Percentiles rank a stretch among this genome's conserved stretches.
Conservation (phyloP, 1,140 invertebrate species). For the Dinothrombium tinctorium region DNA sequence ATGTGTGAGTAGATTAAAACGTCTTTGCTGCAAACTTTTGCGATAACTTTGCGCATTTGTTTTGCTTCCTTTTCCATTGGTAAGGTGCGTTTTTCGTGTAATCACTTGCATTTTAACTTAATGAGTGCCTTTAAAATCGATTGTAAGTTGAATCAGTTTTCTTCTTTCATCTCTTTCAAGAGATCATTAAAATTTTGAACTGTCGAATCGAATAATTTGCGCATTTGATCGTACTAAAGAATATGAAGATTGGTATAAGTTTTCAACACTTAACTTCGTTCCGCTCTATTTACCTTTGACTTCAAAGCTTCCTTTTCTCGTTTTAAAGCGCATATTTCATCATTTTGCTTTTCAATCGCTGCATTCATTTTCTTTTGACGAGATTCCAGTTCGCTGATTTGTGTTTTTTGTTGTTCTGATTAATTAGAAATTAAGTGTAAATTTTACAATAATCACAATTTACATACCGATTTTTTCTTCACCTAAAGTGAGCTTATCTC, state of each 20-base stretch:
- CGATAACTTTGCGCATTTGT: too few relatives aligned
- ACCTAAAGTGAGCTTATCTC: neutral
- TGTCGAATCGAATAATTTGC: neutral
- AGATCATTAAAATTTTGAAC: neutral
- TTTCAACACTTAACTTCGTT: neutral
- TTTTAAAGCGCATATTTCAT: conserved; percentile 11
- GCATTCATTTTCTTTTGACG: conserved; percentile 9
- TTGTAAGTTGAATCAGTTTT: too few relatives aligned
- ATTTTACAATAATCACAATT: too few relatives aligned
- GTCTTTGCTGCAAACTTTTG: too few relatives aligned
- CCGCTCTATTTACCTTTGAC: conserved; percentile 6
- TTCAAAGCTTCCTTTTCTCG: conserved; percentile 7
- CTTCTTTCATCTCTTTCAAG: too few relatives aligned
- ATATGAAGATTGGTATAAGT: neutral
- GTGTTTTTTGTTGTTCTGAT: neutral
- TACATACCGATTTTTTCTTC: conserved; percentile 3
- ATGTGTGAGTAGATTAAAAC: too few relatives aligned
- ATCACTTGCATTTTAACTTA: too few relatives aligned
- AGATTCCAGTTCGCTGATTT: conserved; percentile 7
- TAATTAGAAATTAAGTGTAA: too few relatives aligned
- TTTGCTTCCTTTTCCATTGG: too few relatives aligned
- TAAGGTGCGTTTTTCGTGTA: too few relatives aligned
- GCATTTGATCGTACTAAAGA: neutral
- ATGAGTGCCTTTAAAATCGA: too few relatives aligned
- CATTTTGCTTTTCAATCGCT: conserved; percentile 8